phyloP scores from a whole-genome alignment of 2,888 invertebrate genomes.

The Hirtodrosophila confusa region DNA sequence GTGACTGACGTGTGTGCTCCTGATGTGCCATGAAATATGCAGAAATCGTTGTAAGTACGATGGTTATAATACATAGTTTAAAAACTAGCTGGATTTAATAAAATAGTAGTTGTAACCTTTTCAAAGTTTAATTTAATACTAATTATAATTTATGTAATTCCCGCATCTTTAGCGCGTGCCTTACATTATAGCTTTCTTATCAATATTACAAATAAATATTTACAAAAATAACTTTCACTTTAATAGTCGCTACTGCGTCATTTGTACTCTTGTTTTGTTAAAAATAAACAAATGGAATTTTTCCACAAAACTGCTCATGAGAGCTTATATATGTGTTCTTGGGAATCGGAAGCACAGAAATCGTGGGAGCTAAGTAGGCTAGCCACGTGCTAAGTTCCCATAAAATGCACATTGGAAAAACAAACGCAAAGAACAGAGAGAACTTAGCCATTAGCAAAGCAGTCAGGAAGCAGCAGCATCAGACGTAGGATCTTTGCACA shows the following conservation, averaged over 20 bases:
- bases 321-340: conserved; percentile 3
- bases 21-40: too few species aligned
- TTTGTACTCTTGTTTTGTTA: conserved; percentile 1
- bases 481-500: conserved; percentile 41
- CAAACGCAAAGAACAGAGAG: not conserved
- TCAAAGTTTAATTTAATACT: too few species aligned
- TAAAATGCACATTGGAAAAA: conserved; percentile 53
- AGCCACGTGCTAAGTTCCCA: conserved; percentile 63
- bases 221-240: conserved; percentile 66
- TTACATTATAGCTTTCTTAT: conserved; percentile 5
- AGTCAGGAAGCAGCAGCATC: conserved; percentile 13
- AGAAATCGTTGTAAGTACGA: too few species aligned
- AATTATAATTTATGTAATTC: too few species aligned
- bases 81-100: too few species aligned
- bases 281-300: conserved; percentile 36
- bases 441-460: conserved; percentile 21
- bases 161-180: not conserved
- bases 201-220: conserved; percentile 2
- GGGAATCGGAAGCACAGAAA: conserved; percentile 2
- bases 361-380: conserved; percentile 16
- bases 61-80: too few species aligned
- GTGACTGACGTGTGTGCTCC: not conserved
- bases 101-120: too few species aligned
- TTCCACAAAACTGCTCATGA: conserved; percentile 24
- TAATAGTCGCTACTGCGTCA: conserved; percentile 49